Evolutionary conservation across 2,888 invertebrate species (phyloP).

Genomic region (Ennomos fuscantarius): DNA sequence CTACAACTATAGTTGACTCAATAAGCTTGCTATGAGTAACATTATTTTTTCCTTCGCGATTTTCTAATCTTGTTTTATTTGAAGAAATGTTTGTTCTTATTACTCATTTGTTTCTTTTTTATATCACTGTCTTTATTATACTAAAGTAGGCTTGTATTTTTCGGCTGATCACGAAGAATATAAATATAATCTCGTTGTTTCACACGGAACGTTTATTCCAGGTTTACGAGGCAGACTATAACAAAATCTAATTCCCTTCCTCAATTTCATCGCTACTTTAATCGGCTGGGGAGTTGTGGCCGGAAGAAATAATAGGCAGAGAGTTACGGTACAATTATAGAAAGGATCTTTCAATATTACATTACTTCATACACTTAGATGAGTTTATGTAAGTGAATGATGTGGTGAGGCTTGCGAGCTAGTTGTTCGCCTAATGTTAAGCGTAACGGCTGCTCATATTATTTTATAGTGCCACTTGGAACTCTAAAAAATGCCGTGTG

Average conservation of each 20-base stretch:
- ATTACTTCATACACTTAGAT: too few relatives aligned
- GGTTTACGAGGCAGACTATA: constrained; percentile 37
- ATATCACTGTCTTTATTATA: not conserved
- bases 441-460: too few relatives aligned
- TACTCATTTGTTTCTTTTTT: not conserved
- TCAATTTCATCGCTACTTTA: constrained; percentile 49
- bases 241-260: constrained; percentile 48
- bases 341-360: too few relatives aligned
- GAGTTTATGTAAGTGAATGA: not conserved
- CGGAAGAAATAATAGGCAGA: constrained; percentile 47
- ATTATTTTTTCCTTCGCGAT: too few relatives aligned
- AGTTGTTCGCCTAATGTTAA: too few relatives aligned
- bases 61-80: too few relatives aligned
- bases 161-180: constrained; percentile 24
- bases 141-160: constrained; percentile 12
- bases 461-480: too few relatives aligned
- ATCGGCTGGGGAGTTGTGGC: constrained; percentile 51
- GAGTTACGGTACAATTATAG: not conserved
- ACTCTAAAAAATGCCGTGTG: too few relatives aligned
- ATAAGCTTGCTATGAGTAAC: too few relatives aligned
- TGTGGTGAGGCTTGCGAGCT: too few relatives aligned
- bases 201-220: constrained; percentile 35
- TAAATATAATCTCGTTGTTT: constrained; percentile 26
- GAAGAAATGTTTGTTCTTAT: too few relatives aligned
- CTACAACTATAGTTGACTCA: too few relatives aligned